phyloP scores from a whole-genome alignment of 2,888 invertebrate species.

The Eubasilissa splendida region DNA sequence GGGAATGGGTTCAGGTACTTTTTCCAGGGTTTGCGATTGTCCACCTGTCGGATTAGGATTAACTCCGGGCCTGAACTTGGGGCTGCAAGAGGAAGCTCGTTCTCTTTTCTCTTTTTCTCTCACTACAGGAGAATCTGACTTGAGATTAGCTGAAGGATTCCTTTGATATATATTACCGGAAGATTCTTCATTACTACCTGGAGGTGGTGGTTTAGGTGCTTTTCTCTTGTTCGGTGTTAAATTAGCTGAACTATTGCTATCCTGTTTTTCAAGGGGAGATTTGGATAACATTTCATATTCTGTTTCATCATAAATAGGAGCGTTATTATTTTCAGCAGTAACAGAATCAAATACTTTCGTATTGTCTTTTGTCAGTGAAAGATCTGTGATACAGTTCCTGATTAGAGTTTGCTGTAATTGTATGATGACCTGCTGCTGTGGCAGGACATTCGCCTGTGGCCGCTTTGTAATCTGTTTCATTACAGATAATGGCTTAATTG shows the following conservation, averaged over 20 bases:
- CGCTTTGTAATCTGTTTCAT: conserved; percentile 69
- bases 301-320: conserved; percentile 47
- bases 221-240: conserved; percentile 79
- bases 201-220: conserved; percentile 83
- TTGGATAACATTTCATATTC: conserved; percentile 61
- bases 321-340: conserved; percentile 40
- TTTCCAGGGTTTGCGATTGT: conserved; percentile 59
- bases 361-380: conserved; percentile 65
- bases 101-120: conserved; percentile 85
- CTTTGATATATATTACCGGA: conserved; percentile 74
- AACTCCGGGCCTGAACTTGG: conserved; percentile 72
- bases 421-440: conserved; percentile 69
- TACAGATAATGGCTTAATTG: conserved; percentile 71
- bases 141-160: conserved; percentile 72
- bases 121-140: conserved; percentile 79
- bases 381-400: conserved; percentile 60
- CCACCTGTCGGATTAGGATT: conserved; percentile 64
- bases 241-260: conserved; percentile 71
- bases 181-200: conserved; percentile 69
- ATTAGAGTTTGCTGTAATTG: conserved; percentile 70
- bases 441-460: conserved; percentile 59
- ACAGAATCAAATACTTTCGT: conserved; percentile 61
- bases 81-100: conserved; percentile 76
- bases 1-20: conserved; percentile 79
- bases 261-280: conserved; percentile 72